phyloP scores from a whole-genome alignment of 2,888 invertebrate species.

The Germaria angustata region DNA sequence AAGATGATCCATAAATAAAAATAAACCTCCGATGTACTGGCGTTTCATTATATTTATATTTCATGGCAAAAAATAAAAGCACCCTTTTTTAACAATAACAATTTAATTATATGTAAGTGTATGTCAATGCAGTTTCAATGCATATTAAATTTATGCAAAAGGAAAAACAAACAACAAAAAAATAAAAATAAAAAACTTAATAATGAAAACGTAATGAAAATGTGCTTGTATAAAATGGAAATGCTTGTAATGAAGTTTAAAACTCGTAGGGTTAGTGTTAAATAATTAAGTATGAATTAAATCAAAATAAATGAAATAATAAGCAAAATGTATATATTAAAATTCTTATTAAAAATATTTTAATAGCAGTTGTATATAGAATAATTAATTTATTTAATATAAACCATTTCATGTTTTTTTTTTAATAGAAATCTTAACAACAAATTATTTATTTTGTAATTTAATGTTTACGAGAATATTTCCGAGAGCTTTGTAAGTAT shows the following conservation, averaged over 20 bases:
- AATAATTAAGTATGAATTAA: slow-evolving; percentile 30
- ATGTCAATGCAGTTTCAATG: slow-evolving; percentile 13
- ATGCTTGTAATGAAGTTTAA: slow-evolving; percentile 62
- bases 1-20: slow-evolving; percentile 57
- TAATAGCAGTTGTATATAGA: slow-evolving; percentile 21
- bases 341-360: background rate
- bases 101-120: slow-evolving; percentile 25
- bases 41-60: slow-evolving; percentile 73
- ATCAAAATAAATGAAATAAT: slow-evolving; percentile 6
- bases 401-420: background rate
- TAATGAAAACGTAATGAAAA: too few relatives aligned
- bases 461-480: slow-evolving; percentile 42
- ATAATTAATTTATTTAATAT: background rate
- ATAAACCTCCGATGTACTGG: slow-evolving; percentile 76
- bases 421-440: background rate
- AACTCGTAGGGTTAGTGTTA: slow-evolving; percentile 71
- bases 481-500: slow-evolving; percentile 58
- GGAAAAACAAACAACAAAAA: slow-evolving; percentile 24
- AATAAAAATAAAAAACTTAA: background rate
- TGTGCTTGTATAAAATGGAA: slow-evolving; percentile 61
- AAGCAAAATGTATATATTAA: slow-evolving; percentile 40
- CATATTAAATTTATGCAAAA: slow-evolving; percentile 29
- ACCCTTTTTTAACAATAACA: background rate
- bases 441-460: slow-evolving; percentile 46
- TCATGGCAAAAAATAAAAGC: background rate